Base-by-base conservation (phyloP, 37 sponge, comb jelly and placozoan genomes). In the Chondrilla cf. caribensis region DNA sequence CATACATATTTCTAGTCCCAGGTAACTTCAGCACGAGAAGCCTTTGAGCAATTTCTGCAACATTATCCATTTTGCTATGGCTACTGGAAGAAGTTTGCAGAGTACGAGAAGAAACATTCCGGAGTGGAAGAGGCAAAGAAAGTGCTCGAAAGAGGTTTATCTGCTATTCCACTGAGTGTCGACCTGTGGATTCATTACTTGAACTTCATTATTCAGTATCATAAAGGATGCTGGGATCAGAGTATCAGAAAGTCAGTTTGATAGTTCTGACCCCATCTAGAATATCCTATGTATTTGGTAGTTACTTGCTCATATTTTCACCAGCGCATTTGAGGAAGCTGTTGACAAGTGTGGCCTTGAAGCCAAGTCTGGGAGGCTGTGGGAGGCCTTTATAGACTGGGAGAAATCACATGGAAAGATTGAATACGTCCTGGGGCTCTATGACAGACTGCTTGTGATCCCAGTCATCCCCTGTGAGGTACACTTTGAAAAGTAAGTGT, bases 11-110 rank as follows among this genome's bases (percentile, higher is more conserved):
- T 54, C 38, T 77, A 91, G 95, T 87, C 78, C 0, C 79, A 91
- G 58, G 11, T 84, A 43, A 39, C 31, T 43, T 66, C 65, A 26
- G 87, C 79, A 33, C 41, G 90, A 4, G 89, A 90, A 70, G 91
- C 87, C 26, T 96, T 88, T 70, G 84, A 85, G 38, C 54, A 70
- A 4, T 96, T 96, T 81, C 83, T 96, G 6, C 18, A 77, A 70
- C 82, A 59, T 29, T 96, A 88, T 54, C 96, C 96, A 4, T 93
- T 83, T 84, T 96, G 96, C 87, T 96, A 90, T 73, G 96, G 96
- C 21, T 96, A 96, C 82, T 96, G 96, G 96, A 96, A 90, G 87
- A 96, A 96, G 67, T 93, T 83, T 78, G 90, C 93, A 28, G 96
- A 96, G 65, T 84, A 84, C 22, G 91, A 78, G 70, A 80, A 80